These are phyloP conservation scores for Channa argus DNA, from an alignment of 2,113 vertebrate species.

Conservation along the genomic window DNA sequence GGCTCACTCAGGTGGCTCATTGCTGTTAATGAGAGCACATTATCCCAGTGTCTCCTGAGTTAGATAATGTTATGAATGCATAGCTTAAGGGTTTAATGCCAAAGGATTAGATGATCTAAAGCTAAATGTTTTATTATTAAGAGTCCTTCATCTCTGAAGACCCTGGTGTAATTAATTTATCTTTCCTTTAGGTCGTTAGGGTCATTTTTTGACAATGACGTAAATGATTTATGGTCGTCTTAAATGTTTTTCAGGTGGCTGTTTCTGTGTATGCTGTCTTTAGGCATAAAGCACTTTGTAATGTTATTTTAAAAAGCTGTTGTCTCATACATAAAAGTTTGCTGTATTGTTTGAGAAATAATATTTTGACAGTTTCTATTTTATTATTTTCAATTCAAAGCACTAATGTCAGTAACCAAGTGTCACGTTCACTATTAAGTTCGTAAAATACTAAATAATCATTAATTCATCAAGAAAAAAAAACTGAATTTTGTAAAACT, in stretches of 20 bases:
- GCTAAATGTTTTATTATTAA: constrained; percentile 47
- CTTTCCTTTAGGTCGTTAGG: not conserved
- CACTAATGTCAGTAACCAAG: too few species aligned
- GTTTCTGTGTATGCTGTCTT: not conserved
- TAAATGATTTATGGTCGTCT: not conserved
- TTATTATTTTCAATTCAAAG: too few species aligned
- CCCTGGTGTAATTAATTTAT: not conserved
- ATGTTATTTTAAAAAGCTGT: too few species aligned
- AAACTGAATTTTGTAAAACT: too few species aligned
- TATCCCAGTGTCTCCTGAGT: constrained; percentile 42
- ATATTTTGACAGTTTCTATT: too few species aligned
- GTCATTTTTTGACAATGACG: not conserved
- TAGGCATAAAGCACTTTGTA: too few species aligned
- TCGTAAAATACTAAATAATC: too few species aligned
- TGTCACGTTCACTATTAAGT: too few species aligned
- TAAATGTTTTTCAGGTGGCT: not conserved
- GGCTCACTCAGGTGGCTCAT: constrained; percentile 63
- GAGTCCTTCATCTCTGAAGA: constrained; percentile 10
- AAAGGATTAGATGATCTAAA: constrained; percentile 40
- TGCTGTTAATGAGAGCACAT: constrained; percentile 62
- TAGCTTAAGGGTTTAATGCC: constrained; percentile 45
- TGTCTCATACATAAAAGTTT: too few species aligned
- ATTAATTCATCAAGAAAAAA: too few species aligned
- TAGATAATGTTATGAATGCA: constrained; percentile 55
- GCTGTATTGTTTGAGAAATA: too few species aligned